Evolutionary conservation across 2,888 invertebrate genomes (phyloP), one percentile per base, ranked within the genome.

Genomic region (Raillietiella orientalis): DNA sequence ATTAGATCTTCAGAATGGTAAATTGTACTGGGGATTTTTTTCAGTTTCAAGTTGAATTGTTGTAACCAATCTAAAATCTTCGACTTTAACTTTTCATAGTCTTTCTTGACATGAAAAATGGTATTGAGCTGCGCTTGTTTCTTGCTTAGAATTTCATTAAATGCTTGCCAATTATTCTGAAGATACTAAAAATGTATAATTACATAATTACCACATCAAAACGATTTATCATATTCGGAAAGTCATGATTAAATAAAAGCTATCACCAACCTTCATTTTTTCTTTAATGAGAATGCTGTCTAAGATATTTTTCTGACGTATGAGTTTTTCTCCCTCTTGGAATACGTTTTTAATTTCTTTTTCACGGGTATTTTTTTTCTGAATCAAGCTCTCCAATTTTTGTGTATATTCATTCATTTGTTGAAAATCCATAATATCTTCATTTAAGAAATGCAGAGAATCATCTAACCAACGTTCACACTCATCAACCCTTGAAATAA

Each of bases 111-210:
- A 38, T 84, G 77, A 1, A 72, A 65, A 26, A 75, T 59, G 35
- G 70, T 66, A 39, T 66, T 67, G 19, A 70, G 69, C 14, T 79
- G 52, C 39, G 69, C 65, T 36, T 69, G 65, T 36, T 72, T 71
- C 40, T 87, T 82, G 34, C 72, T 71, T 14, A 87, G 50, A 0
- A 67, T 49, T 11, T 61, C 59, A 38, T 65, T 69, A 36, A 87
- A 58, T 40, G 79, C 77, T 25, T 69, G 64, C 84, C 84, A 87
- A 39, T 66, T 67, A 34, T 62, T 63, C 48, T 87, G 82, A 33
- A 84, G 50, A 3, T 63, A 58, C 45, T 43, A 31, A 13, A 29
- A 29, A 25, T 8, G 29, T 25, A 12, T 29, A 3, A 14, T 21
- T 3, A 10, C 12, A 12, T 8, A 27, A 10, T 20, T 5, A 17